Evolutionary conservation across 2,797 vertebrate genomes (phyloP).

Genomic region (Limnodromus scolopaceus): DNA sequence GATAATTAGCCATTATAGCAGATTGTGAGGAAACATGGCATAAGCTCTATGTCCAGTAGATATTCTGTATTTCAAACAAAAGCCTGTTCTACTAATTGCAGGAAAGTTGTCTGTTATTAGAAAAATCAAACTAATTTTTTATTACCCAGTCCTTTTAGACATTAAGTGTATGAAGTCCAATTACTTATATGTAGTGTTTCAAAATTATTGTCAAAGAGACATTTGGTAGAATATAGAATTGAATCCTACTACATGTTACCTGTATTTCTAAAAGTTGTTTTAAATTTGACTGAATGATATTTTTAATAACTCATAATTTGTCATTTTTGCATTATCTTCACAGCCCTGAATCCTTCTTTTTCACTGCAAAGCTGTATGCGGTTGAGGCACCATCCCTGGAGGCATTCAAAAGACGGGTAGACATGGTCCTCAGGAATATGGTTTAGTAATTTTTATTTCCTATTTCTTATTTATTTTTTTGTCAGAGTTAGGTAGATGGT

Average conservation of each 20-base stretch:
- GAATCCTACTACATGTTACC: not conserved
- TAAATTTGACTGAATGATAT: not conserved
- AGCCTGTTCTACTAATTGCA: not conserved
- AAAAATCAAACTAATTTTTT: not conserved
- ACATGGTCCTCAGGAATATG: no score
- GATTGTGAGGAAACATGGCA: not conserved
- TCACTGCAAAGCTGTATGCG: not conserved
- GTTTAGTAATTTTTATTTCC: no score
- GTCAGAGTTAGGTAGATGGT: no score
- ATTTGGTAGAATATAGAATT: not conserved
- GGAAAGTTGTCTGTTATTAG: not conserved
- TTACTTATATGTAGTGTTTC: not conserved
- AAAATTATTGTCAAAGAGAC: not conserved
- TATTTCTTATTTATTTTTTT: no score
- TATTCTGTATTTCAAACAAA: not conserved
- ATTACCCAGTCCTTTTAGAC: not conserved
- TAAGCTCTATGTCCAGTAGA: not conserved
- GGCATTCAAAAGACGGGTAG: no score
- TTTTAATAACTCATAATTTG: not conserved
- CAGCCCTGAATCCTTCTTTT: not conserved
- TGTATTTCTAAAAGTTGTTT: not conserved
- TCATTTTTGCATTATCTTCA: not conserved
- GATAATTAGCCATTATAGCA: not conserved
- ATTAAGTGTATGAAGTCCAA: not conserved
- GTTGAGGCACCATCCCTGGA: no score